These are phyloP conservation scores for Erpetoichthys calabaricus DNA, from an alignment of 2,797 vertebrate species.

Conservation along the genomic window DNA sequence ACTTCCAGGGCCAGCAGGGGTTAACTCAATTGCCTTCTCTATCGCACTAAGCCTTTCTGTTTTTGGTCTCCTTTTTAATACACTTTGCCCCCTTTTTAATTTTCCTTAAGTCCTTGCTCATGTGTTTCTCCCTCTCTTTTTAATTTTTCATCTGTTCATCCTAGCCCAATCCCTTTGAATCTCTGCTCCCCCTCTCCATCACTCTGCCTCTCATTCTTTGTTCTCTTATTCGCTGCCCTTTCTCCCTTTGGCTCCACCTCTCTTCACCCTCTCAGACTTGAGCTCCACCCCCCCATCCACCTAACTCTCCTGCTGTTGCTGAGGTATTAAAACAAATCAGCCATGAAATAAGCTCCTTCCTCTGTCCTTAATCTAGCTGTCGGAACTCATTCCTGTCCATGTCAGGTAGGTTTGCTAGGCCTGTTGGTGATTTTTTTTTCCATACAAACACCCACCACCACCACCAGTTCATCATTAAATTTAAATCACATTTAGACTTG, in stretches of 20 bases:
- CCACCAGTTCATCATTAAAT: not conserved
- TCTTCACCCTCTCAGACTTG: slow-evolving; percentile 12
- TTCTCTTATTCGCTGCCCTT: slow-evolving; percentile 6
- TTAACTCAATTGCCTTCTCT: no score
- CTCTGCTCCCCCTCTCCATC: slow-evolving; percentile 11
- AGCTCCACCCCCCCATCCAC: slow-evolving; percentile 1
- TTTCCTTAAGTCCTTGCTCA: slow-evolving; percentile 2
- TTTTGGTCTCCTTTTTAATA: no score
- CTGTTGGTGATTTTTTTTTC: not conserved
- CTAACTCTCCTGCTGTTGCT: slow-evolving; percentile 31
- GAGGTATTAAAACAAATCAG: slow-evolving; percentile 59
- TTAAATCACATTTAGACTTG: slow-evolving; percentile 14
- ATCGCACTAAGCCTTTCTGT: no score
- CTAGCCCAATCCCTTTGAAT: slow-evolving; percentile 4
- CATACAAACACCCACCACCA: not conserved
- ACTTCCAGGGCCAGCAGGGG: no score
- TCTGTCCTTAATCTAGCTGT: slow-evolving; percentile 45
- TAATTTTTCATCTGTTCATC: slow-evolving; percentile 9
- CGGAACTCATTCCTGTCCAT: slow-evolving; percentile 42
- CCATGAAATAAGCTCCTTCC: slow-evolving; percentile 63
- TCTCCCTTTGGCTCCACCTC: slow-evolving; percentile 9
- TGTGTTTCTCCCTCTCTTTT: slow-evolving; percentile 5
- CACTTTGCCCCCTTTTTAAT: no score
- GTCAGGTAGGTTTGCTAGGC: slow-evolving; percentile 27
- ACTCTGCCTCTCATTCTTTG: not conserved